These are phyloP conservation scores for Limosa lapponica DNA, from an alignment of 2,797 vertebrate species.

Conservation along the genomic window DNA sequence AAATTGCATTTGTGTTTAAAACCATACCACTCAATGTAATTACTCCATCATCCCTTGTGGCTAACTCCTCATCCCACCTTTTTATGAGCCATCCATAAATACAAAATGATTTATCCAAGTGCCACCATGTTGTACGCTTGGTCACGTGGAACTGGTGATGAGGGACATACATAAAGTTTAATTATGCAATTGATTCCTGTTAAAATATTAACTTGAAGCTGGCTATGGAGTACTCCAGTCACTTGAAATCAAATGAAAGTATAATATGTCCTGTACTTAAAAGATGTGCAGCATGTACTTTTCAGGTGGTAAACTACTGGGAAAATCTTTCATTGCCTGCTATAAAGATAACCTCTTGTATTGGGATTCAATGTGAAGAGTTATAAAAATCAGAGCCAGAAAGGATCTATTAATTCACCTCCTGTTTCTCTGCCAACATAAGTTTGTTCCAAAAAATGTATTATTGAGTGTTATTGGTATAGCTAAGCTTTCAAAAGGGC, in stretches of 20 bases:
- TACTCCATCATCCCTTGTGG: background rate
- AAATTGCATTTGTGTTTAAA: slow-evolving; percentile 30
- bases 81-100: slow-evolving; percentile 51
- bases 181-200: slow-evolving; percentile 44
- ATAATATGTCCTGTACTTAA: slow-evolving; percentile 27
- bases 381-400: slow-evolving; percentile 55
- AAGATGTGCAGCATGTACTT: slow-evolving; percentile 3
- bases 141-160: background rate
- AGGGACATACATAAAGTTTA: slow-evolving; percentile 43
- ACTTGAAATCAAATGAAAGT: slow-evolving; percentile 30
- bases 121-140: slow-evolving; percentile 1
- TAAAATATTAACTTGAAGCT: slow-evolving; percentile 53
- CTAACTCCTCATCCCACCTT: background rate
- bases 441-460: slow-evolving; percentile 31
- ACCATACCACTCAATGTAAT: background rate
- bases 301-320: slow-evolving; percentile 32
- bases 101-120: slow-evolving; percentile 21
- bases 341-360: slow-evolving; percentile 55
- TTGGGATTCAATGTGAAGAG: slow-evolving; percentile 23
- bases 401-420: slow-evolving; percentile 56
- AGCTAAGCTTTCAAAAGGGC: slow-evolving; percentile 41
- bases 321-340: slow-evolving; percentile 44
- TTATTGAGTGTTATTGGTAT: slow-evolving; percentile 41
- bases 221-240: background rate
- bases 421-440: slow-evolving; percentile 41